A percentile compares a stretch with the other conserved stretches of the same genome.
These are phyloP conservation scores for Sebastes fasciatus DNA, from an alignment of 2,113 vertebrate species.

Conservation along the genomic window DNA sequence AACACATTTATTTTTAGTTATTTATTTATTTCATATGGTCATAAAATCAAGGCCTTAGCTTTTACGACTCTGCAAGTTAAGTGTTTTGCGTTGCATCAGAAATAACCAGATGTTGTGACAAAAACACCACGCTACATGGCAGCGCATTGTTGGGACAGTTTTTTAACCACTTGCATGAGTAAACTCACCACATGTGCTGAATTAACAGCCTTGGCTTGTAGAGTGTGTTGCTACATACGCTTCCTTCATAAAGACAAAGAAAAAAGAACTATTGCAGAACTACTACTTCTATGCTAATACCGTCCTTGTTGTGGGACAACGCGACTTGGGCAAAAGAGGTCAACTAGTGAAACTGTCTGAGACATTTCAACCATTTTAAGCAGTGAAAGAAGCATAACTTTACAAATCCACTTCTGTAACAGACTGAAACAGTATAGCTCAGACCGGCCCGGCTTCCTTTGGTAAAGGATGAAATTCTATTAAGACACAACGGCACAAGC, in stretches of 20 bases:
- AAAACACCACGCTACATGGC: not conserved
- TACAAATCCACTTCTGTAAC: constrained; percentile 24
- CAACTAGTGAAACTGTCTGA: not conserved
- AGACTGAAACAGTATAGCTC: constrained; percentile 20
- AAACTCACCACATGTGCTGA: not conserved
- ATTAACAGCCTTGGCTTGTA: not conserved
- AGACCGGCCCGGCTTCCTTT: constrained; percentile 8
- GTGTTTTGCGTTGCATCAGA: not conserved
- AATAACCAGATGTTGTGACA: not conserved
- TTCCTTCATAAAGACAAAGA: not conserved
- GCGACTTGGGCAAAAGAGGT: not conserved
- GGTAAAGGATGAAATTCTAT: constrained; percentile 45
- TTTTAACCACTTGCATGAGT: not conserved
- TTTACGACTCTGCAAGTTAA: not conserved
- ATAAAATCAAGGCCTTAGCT: not conserved
- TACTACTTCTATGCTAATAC: not conserved
- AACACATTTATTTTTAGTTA: not conserved
- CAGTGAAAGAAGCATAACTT: constrained; percentile 11
- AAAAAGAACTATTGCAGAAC: not conserved
- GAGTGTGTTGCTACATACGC: not conserved
- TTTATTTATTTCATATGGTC: not conserved
- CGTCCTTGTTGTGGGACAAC: not conserved
- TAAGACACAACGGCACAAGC: constrained; percentile 44
- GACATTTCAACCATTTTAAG: not conserved
- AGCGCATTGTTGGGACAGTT: not conserved